Base-by-base conservation (phyloP, 2,797 vertebrate genomes). In the Malacoctenus gilli region DNA sequence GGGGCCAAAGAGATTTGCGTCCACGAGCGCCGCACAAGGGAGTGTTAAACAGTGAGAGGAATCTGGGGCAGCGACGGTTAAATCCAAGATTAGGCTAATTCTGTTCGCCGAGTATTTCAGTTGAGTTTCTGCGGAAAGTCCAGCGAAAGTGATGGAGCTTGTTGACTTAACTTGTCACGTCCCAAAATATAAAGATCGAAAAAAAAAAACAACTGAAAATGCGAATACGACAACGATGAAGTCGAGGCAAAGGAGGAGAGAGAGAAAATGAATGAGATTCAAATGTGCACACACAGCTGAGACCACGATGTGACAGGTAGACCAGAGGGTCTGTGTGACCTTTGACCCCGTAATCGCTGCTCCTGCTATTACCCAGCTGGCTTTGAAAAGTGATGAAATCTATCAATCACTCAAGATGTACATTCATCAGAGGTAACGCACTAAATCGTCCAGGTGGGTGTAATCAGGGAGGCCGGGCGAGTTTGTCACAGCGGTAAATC, bases 1-100 rank as follows among this genome's bases (percentile, higher is more conserved):
- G 56, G 54, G n/a, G 68, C 65, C 65, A 66, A 82, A 77, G 68
- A 72, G 72, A 77, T 86, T 79, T 76, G 58, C 51, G 51, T 67
- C 59, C 43, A 57, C 44, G 58, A 67, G 44, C 47, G 46, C 66
- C 76, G 61, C 62, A 63, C 52, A 69, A 53, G 54, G 43, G 13
- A 16, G 51, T 49, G 46, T 77, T 79, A 51, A 53, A 43, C 20
- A 71, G 44, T 30, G 66, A 68, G 58, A 74, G 59, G 62, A 80
- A 75, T 77, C 52, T 58, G 59, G 48, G 23, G 37, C 67, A 35
- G 43, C 52, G 80, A 75, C 2, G 0, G 41, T 77, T 80, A 66
- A 75, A 84, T 61, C 64, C 57, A 28, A 62, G 55, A 76, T 73
- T 48, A 59, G 46, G 65, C 68, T 47, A 70, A 79, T 78, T 68